These are phyloP conservation scores for Tetramorium parvispinum DNA, from an alignment of 1,140 invertebrate genomes.

Conservation along the genomic window DNA sequence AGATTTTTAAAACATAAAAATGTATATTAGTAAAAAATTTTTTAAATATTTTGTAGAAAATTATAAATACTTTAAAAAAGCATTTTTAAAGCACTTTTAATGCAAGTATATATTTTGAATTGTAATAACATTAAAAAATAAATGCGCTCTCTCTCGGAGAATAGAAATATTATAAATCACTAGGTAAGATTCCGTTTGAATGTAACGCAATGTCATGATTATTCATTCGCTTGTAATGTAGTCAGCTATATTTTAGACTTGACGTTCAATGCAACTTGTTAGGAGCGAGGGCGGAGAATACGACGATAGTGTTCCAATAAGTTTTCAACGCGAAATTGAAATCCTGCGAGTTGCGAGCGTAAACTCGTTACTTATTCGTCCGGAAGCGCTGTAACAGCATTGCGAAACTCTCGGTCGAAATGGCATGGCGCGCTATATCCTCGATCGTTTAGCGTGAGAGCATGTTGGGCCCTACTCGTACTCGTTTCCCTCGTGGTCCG, in stretches of 20 bases:
- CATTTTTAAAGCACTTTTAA: background rate
- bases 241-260: background rate
- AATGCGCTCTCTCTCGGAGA: background rate
- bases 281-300: slow-evolving; percentile 5
- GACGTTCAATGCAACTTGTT: slow-evolving; percentile 50
- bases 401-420: slow-evolving; percentile 46
- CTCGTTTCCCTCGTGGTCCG: slow-evolving; percentile 15
- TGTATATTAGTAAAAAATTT: background rate
- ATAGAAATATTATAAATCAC: background rate
- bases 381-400: slow-evolving; percentile 49
- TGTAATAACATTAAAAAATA: background rate
- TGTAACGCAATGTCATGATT: slow-evolving; percentile 3
- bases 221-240: slow-evolving; percentile 23
- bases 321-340: slow-evolving; percentile 55
- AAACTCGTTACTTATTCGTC: slow-evolving; percentile 61
- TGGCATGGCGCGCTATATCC: slow-evolving; percentile 21
- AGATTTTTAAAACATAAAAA: background rate
- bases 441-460: slow-evolving; percentile 45
- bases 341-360: slow-evolving; percentile 43
- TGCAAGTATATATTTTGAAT: background rate
- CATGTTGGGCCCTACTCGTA: slow-evolving; percentile 12
- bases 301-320: slow-evolving; percentile 46
- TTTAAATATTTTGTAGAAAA: background rate
- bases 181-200: background rate
- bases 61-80: background rate